phyloP scores from a whole-genome alignment of 2,888 invertebrate species.

The Patella caerulea region DNA sequence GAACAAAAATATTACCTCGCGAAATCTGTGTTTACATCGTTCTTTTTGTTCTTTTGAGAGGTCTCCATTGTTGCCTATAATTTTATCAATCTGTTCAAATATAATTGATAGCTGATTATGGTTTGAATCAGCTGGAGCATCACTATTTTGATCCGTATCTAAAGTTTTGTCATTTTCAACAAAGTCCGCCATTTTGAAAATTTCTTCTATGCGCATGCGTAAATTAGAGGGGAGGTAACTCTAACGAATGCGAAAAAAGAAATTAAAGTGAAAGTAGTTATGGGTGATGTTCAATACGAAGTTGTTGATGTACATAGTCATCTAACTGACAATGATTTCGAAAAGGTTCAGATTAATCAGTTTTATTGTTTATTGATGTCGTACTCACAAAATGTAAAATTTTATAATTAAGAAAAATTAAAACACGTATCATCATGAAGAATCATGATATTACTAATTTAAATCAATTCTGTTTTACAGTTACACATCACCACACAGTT shows the following conservation, averaged over 20 bases:
- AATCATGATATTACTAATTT: too few relatives aligned
- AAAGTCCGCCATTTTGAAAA: slow-evolving; percentile 33
- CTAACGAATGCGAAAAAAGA: neutral
- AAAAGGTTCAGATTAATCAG: slow-evolving; percentile 29
- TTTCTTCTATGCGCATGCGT: slow-evolving; percentile 29
- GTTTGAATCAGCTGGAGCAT: slow-evolving; percentile 15
- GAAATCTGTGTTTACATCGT: slow-evolving; percentile 23
- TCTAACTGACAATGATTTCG: slow-evolving; percentile 46
- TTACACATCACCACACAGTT: too few relatives aligned
- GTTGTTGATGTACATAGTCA: slow-evolving; percentile 48
- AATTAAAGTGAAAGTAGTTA: too few relatives aligned
- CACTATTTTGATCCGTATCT: neutral
- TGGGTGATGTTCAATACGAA: neutral
- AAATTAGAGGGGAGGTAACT: slow-evolving; percentile 17
- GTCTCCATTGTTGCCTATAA: slow-evolving; percentile 17
- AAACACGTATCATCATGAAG: too few relatives aligned
- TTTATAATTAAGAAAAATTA: too few relatives aligned
- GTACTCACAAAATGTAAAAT: too few relatives aligned
- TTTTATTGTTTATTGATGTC: neutral
- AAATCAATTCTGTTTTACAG: too few relatives aligned
- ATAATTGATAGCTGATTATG: slow-evolving; percentile 10
- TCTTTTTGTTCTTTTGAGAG: slow-evolving; percentile 16
- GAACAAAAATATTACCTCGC: slow-evolving; percentile 20
- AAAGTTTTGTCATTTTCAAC: slow-evolving; percentile 14
- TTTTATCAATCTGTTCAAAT: slow-evolving; percentile 15